Evolutionary conservation across 1,140 invertebrate genomes (phyloP), one percentile per base, ranked within the genome.

Genomic region (Psilanteris sp.): DNA sequence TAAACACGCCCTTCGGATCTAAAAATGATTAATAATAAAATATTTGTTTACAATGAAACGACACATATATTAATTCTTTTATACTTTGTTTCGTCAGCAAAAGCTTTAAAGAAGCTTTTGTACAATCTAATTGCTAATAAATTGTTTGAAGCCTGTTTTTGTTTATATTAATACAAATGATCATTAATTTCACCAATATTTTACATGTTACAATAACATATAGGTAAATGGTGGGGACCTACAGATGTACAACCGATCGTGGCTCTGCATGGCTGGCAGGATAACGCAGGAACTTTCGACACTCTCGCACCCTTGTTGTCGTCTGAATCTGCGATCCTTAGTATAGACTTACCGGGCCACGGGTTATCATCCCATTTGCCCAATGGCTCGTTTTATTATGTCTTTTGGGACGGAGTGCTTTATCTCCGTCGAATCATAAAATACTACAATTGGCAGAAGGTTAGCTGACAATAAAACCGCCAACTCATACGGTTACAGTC

Each of bases 251-350:
- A 94, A 79, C 94, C 94, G 1, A 90, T 95, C 52, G 84, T 97
- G 24, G 94, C 93, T 0, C 85, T 97, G 14, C 96, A 97, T 79
- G 96, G 96, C 22, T 97, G 95, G 95, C 94, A 96, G 86, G 96
- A 97, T 82, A 97, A 97, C 85, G 91, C 93, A 16, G 94, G 94
- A 9, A 93, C 92, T 5, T 97, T 95, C 89, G 94, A 96, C 86
- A 90, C 88, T 16, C 85, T 97, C 16, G 91, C 92, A 24, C 93
- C 94, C 3, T 82, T 93, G 6, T 81, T 97, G n/a, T 90, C 92
- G 4, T 64, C 88, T 9, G 83, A 90, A 16, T 78, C 89, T 7
- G 85, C 93, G 7, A 80, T 95, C 13, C 87, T 95, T 10, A 91
- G 91, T 57, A 92, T 96, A 72, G 94, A 96, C 84, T 85, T 95